Evolutionary conservation across 2,113 vertebrate genomes (phyloP).

Genomic region (Microtus oregoni): DNA sequence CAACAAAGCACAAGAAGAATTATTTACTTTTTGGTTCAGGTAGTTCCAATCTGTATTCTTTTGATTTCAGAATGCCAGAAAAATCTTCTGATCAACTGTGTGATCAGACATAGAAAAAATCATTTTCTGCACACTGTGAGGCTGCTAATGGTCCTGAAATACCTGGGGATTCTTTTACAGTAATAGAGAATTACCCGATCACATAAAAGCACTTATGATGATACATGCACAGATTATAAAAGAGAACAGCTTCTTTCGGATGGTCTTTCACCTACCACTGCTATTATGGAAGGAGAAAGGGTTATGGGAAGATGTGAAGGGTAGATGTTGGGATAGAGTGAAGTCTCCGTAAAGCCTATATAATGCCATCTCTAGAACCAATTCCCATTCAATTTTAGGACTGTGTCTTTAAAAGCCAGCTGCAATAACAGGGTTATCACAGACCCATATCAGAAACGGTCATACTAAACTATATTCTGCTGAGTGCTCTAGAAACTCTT

Average conservation of each 20-base stretch:
- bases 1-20: constrained; percentile 58
- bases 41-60: constrained; percentile 63
- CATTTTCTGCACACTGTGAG: neutral
- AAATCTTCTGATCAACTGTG: constrained; percentile 63
- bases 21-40: constrained; percentile 72
- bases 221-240: constrained; percentile 25
- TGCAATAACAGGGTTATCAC: neutral
- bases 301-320: neutral
- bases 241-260: neutral
- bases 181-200: constrained; percentile 55
- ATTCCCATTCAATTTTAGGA: neutral
- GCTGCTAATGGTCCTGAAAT: constrained; percentile 40
- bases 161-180: constrained; percentile 43
- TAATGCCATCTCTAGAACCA: neutral
- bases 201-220: constrained; percentile 40
- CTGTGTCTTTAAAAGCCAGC: neutral
- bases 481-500: neutral
- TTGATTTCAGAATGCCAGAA: constrained; percentile 68
- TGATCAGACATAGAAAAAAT: constrained; percentile 33
- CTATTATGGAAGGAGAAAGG: neutral
- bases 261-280: neutral
- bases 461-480: neutral
- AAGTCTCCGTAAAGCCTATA: neutral
- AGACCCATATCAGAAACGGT: neutral
- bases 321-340: neutral